Base-by-base conservation (phyloP, 2,888 invertebrate species). In the Xanthorhoe spadicearia region DNA sequence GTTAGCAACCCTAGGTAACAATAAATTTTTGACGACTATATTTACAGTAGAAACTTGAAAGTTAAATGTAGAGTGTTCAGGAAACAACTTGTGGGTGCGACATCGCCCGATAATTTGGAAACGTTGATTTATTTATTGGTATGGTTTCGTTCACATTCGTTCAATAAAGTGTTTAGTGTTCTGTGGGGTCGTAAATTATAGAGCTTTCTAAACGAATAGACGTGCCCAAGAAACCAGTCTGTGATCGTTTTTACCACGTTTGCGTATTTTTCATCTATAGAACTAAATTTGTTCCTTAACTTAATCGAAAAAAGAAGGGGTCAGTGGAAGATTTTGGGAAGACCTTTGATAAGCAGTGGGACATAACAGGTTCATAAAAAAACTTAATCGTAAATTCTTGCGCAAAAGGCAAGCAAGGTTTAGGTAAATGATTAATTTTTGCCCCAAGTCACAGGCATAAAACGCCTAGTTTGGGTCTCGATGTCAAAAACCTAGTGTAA, bases 141-240 rank as follows among this genome's bases (percentile, higher is more conserved):
- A 15, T 46, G 48, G 5, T 46, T 50, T 54, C 51, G 32, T 50
- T 62, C 50, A 49, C 51, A 60, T 60, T 46, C 46, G 49, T 48
- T 51, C 51, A 55, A 67, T 67, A 46, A 61, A 61, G 56, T 65
- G 65, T 65, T 65, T 61, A 63, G 51, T 55, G 49, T 60, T 67
- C 49, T 60, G 55, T 55, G 15, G 28, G 51, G 54, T 56, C 56
- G 49, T 67, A 56, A 67, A 63, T 55, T 56, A 8, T 49, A 48
- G 46, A 58, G 19, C 46, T 58, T 58, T 58, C 48, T 53, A 10
- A 38, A 38, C 15, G 49, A 32, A 49, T 49, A 32, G 32, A 32
- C 32, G 32, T 32, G 32, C 32, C 8, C 32, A 32, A 23, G n/a
- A 55, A 46, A 38, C 28, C 48, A 13, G 13, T 43, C 10, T 43